Base-by-base conservation (phyloP, 1,140 invertebrate species). In the Dendrolimus punctatus region DNA sequence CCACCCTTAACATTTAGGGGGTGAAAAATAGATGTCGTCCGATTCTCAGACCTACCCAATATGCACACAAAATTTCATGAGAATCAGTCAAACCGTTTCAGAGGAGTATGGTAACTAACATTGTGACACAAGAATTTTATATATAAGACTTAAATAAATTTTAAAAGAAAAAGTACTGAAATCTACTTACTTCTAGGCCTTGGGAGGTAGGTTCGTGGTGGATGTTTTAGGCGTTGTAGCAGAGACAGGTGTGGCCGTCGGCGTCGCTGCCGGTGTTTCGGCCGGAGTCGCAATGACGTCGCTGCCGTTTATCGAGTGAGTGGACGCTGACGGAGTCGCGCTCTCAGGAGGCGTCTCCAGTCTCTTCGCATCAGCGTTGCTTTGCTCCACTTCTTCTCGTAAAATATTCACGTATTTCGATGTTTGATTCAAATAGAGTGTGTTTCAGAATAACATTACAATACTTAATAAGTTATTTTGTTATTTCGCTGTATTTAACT, bases 331-430 rank as follows among this genome's bases (percentile, higher is more conserved):
- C 9, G 55, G 46, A 4, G 53, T 55, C 39, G 8, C 5, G 44
- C 37, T 51, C 6, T n/a, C 41, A 44, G 8, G 36, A 49, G 36
- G n/a, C 37, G 3, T 10, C 41, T 10, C 39, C 23, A 60, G 55
- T 23, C 51, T 60, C 4, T 8, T 40, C 0, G 40, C 68, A 42
- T 72, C 68, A 8, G 55, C 62, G 10, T 49, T 54, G 39, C 63
- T 68, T 53, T 57, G 62, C 51, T 72, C 69, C 61, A 80, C 76
- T 77, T 83, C 79, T 80, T 70, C 62, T 57, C 61, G 59, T 40
- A 62, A 62, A 58, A 68, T 42, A 57, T 53, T 62, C 58, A 62
- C 59, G 50, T 66, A 72, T 68, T 63, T 63, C 49, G 49, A 48
- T 49, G 46, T n/a, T 40, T 41, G 39, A 43, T n/a, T 46, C 10